Percentiles rank a stretch among this genome's conserved stretches.
phyloP scores from a whole-genome alignment of 2,888 invertebrate species.

The Perizoma flavofasciatum region DNA sequence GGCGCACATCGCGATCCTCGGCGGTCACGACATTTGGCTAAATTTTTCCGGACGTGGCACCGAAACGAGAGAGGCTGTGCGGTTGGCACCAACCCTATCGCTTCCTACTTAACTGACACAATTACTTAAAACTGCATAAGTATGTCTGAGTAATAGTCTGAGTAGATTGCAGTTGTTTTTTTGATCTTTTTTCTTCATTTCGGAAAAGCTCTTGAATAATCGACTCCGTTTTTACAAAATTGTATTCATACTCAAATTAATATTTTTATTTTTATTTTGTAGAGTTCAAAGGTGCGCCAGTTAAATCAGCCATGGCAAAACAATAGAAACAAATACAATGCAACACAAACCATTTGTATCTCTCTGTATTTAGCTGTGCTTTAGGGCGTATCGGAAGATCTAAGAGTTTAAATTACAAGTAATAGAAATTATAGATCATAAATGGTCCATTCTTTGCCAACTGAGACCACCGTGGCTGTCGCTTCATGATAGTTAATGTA shows the following conservation, averaged over 20 bases:
- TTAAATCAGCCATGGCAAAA: constrained; percentile 13
- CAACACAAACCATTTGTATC: constrained; percentile 41
- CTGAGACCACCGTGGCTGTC: constrained; percentile 59
- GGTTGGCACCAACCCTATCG: constrained; percentile 77
- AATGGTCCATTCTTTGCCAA: constrained; percentile 60
- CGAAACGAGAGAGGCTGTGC: constrained; percentile 32
- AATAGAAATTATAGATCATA: constrained; percentile 65
- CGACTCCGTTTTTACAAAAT: no score
- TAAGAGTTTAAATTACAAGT: constrained; percentile 58
- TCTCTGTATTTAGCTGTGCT: constrained; percentile 52
- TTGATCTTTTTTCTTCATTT: neutral
- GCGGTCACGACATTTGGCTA: constrained; percentile 82
- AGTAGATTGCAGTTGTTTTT: no score
- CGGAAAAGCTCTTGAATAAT: neutral
- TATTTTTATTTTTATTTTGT: no score
- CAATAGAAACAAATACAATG: constrained; percentile 33
- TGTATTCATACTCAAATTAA: no score
- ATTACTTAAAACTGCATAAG: constrained; percentile 21
- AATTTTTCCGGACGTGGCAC: constrained; percentile 74
- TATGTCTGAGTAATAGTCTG: no score
- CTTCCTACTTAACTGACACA: constrained; percentile 77
- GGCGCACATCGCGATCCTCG: constrained; percentile 80
- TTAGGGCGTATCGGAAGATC: constrained; percentile 52
- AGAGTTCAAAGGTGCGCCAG: no score
- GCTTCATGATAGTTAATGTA: constrained; percentile 36